These are phyloP conservation scores for Anguilla obscura DNA, from an alignment of 2,797 vertebrate species.

Conservation along the genomic window DNA sequence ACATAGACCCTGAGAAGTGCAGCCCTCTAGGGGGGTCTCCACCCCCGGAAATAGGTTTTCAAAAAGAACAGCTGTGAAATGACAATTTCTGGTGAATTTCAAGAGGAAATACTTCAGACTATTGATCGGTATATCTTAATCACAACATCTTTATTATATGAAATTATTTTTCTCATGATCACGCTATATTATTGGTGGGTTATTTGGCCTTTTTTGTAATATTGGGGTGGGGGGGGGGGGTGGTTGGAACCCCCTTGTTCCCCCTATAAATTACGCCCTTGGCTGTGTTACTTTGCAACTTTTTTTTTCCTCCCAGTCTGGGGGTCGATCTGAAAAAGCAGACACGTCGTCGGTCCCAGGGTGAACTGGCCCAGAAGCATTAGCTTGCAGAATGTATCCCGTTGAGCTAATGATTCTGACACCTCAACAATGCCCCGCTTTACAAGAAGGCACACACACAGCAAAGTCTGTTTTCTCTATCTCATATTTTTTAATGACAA, in stretches of 20 bases:
- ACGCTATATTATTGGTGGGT: slow-evolving; percentile 58
- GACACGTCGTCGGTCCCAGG: slow-evolving; percentile 64
- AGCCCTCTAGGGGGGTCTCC: too few species aligned
- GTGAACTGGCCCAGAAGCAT: slow-evolving; percentile 80
- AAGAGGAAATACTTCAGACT: neutral
- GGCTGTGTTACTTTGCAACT: slow-evolving; percentile 41
- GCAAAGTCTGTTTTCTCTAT: slow-evolving; percentile 84
- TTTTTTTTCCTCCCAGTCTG: slow-evolving; percentile 54
- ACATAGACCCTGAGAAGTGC: too few species aligned
- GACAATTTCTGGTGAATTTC: neutral
- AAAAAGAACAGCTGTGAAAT: too few species aligned
- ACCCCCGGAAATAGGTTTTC: too few species aligned
- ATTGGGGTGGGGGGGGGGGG: slow-evolving; percentile 33
- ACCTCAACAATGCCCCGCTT: slow-evolving; percentile 83
- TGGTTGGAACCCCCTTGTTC: slow-evolving; percentile 15
- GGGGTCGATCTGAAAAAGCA: slow-evolving; percentile 67
- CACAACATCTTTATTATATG: too few species aligned
- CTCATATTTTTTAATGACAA: slow-evolving; percentile 88
- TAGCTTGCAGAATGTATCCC: slow-evolving; percentile 82
- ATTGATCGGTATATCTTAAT: neutral
- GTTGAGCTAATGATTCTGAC: slow-evolving; percentile 87
- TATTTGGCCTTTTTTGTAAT: slow-evolving; percentile 65
- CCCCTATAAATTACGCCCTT: slow-evolving; percentile 50
- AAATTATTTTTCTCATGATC: slow-evolving; percentile 14
- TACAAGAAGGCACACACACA: slow-evolving; percentile 74